These are phyloP conservation scores for Lasioglossum albipes DNA, from an alignment of 1,140 invertebrate genomes.

Conservation along the genomic window DNA sequence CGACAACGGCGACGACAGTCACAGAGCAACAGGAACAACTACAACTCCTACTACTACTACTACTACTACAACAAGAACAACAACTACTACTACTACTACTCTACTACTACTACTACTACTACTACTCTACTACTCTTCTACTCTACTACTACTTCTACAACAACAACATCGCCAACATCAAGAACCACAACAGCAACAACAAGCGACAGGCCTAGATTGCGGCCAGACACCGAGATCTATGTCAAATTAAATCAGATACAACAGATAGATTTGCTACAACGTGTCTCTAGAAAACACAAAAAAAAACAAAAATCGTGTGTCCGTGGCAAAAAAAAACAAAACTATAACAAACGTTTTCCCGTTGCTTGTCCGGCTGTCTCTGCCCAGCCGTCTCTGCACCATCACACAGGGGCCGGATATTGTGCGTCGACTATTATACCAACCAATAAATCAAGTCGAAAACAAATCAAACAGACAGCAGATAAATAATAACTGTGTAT, in stretches of 20 bases:
- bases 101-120: conserved; percentile 60
- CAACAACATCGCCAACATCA: conserved; percentile 67
- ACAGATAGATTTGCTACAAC: not conserved
- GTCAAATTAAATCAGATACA: not conserved
- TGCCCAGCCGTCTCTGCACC: conserved; percentile 54
- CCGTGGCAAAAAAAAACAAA: not conserved
- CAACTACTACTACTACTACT: conserved; percentile 40
- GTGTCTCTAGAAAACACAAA: not conserved
- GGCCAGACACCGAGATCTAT: not conserved
- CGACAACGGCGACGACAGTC: too few relatives aligned
- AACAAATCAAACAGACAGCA: too few relatives aligned
- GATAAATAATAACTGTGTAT: too few relatives aligned
- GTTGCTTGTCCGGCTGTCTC: conserved; percentile 24
- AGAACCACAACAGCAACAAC: conserved; percentile 66
- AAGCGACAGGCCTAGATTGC: conserved; percentile 47
- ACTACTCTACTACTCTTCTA: conserved; percentile 38
- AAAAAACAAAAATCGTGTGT: not conserved
- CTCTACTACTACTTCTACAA: conserved; percentile 51
- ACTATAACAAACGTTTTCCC: conserved; percentile 13
- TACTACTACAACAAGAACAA: too few relatives aligned
- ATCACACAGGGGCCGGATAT: conserved; percentile 14
- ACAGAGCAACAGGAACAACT: too few relatives aligned
- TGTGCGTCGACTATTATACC: conserved; percentile 2
- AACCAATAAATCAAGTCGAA: not conserved
- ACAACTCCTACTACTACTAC: too few relatives aligned